A percentile compares a stretch with the other conserved stretches of the same genome.
Conservation (phyloP, 2,797 vertebrate genomes). For the Parauchenoglanis ngamensis region DNA sequence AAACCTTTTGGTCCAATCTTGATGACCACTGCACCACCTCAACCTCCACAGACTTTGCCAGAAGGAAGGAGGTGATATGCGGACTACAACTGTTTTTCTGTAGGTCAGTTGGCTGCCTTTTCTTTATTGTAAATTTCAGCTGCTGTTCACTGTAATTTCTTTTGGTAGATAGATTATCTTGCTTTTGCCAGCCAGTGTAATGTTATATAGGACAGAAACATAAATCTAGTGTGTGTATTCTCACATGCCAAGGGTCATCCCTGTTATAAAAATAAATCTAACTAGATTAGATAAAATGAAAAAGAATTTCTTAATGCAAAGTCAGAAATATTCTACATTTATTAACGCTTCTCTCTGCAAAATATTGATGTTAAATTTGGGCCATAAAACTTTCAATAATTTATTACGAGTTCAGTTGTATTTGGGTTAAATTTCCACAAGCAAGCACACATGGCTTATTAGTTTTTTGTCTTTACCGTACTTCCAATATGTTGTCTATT, state of each 20-base stretch:
- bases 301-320: background rate
- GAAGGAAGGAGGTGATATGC: constrained; percentile 28
- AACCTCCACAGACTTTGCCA: constrained; percentile 44
- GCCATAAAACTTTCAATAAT: background rate
- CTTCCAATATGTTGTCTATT: background rate
- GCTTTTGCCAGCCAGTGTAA: constrained; percentile 10
- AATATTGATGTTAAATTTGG: background rate
- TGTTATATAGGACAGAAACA: constrained; percentile 5
- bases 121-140: constrained; percentile 15
- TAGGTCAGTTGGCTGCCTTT: constrained; percentile 35
- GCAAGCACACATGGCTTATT: background rate
- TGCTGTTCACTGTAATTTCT: constrained; percentile 8
- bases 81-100: constrained; percentile 20
- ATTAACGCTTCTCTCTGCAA: background rate
- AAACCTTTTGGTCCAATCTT: constrained; percentile 35
- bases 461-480: background rate
- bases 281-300: background rate
- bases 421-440: background rate
- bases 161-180: constrained; percentile 14
- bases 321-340: background rate
- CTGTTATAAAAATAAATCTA: background rate
- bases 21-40: constrained; percentile 39
- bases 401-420: background rate
- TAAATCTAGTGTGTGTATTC: constrained; percentile 7
- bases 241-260: background rate